Conservation (phyloP, 2,797 vertebrate species). For the Protosalanx chinensis region DNA sequence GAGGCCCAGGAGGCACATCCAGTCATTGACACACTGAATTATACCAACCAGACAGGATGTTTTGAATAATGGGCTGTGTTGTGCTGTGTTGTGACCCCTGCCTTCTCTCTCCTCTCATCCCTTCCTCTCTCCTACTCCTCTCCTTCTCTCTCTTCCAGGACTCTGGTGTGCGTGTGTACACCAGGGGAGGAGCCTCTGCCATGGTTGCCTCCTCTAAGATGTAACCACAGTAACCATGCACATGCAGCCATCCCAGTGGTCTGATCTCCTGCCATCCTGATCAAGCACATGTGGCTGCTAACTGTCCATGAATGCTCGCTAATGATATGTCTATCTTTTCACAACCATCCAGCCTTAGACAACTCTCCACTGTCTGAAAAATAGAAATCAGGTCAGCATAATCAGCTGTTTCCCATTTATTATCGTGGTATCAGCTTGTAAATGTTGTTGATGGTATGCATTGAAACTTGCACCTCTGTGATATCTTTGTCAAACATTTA, state of each 20-base stretch:
- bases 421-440: not conserved
- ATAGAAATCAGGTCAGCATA: not conserved
- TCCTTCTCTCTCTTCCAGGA: slow-evolving; percentile 63
- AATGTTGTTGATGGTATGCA: not conserved
- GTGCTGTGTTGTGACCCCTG: too few species aligned
- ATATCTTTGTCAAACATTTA: not conserved
- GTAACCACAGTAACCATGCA: slow-evolving; percentile 55
- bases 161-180: slow-evolving; percentile 70
- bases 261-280: not conserved
- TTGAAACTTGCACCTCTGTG: not conserved
- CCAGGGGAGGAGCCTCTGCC: slow-evolving; percentile 60
- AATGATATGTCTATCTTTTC: not conserved
- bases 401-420: not conserved
- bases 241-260: slow-evolving; percentile 11
- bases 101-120: not conserved
- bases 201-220: slow-evolving; percentile 81
- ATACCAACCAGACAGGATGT: too few species aligned
- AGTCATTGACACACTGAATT: too few species aligned
- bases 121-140: not conserved
- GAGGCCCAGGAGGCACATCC: too few species aligned
- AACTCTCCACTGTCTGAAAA: not conserved
- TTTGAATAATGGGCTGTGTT: too few species aligned
- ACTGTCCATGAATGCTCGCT: not conserved
- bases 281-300: not conserved
- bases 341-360: not conserved